These are phyloP conservation scores for Diabrotica undecimpunctata DNA, from an alignment of 1,140 invertebrate species.

Conservation along the genomic window DNA sequence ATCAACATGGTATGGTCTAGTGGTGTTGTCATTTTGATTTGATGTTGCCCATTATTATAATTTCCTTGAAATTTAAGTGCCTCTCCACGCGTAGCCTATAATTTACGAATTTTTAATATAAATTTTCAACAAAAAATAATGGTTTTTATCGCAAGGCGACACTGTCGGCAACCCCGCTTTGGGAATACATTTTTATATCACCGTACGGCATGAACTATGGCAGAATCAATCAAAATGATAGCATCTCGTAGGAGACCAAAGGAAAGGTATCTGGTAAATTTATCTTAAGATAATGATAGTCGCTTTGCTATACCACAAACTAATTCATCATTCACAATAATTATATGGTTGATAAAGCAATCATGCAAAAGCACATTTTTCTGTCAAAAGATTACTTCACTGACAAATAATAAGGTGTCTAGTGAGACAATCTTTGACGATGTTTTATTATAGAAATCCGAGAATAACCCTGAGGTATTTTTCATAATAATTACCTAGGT, in stretches of 20 bases:
- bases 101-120: no score
- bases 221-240: constrained; percentile 10
- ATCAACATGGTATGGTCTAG: no score
- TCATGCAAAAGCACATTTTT: constrained; percentile 7
- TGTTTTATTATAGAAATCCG: background rate
- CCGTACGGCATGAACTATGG: background rate
- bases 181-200: background rate
- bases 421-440: background rate
- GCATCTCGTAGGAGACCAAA: constrained; percentile 7
- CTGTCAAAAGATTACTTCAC: constrained; percentile 12
- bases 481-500: no score
- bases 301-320: constrained; percentile 4
- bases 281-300: constrained; percentile 3
- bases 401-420: constrained; percentile 4
- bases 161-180: no score
- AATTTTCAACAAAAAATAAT: no score
- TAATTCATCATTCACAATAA: constrained; percentile 11
- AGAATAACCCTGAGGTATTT: no score
- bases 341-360: constrained; percentile 10
- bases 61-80: no score
- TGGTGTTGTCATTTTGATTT: no score
- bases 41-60: no score
- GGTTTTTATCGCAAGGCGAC: no score
- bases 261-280: constrained; percentile 4
- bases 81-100: no score